Conservation (phyloP, 2,113 vertebrate genomes). For the Columba livia region DNA sequence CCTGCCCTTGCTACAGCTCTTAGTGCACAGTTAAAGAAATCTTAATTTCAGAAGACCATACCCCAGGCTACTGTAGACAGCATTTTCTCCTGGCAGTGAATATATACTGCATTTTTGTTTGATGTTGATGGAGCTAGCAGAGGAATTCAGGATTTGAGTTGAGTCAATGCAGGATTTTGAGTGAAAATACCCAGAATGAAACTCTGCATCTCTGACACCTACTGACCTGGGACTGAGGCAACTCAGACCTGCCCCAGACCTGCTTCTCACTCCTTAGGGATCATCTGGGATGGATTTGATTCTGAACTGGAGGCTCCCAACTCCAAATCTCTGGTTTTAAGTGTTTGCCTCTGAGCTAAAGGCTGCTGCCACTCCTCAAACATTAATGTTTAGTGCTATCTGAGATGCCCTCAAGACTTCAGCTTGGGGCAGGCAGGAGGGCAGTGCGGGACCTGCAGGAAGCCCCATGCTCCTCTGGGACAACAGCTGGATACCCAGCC, state of each 20-base stretch:
- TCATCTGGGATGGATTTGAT: not conserved
- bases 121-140: not conserved
- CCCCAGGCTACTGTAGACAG: not conserved
- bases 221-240: not conserved
- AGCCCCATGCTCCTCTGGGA: not conserved
- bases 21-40: not conserved
- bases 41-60: not conserved
- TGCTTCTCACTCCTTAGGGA: not conserved
- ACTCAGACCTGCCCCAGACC: not conserved
- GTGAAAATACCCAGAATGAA: not conserved
- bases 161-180: not conserved
- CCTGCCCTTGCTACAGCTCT: not conserved
- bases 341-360: not conserved
- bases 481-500: fast-evolving
- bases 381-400: not conserved
- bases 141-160: not conserved
- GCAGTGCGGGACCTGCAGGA: not conserved
- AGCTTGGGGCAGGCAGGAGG: not conserved
- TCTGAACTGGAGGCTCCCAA: not conserved
- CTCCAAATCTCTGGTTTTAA: not conserved
- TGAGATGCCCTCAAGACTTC: not conserved
- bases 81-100: not conserved
- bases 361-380: not conserved
- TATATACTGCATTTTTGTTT: not conserved
- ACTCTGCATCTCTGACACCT: not conserved